phyloP scores from a whole-genome alignment of 2,797 vertebrate genomes.

The Schizothorax lantsangensis region DNA sequence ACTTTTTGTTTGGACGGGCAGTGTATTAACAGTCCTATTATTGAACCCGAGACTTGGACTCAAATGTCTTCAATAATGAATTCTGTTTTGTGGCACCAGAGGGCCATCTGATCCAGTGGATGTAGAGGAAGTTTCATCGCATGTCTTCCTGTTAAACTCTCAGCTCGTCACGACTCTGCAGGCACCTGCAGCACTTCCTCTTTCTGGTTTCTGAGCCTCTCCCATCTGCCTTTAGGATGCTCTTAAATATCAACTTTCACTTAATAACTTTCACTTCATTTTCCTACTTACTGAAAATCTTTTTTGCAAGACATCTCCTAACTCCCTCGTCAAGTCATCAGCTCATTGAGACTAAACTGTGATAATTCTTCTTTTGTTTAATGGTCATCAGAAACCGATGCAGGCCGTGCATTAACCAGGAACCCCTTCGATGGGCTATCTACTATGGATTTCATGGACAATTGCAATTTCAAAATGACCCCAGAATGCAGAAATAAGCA shows the following conservation, averaged over 20 bases:
- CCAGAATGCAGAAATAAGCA: background rate
- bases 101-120: background rate
- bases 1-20: too few species aligned
- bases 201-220: constrained; percentile 7
- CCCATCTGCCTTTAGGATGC: background rate
- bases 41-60: background rate
- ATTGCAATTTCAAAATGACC: background rate
- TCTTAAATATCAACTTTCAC: background rate
- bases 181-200: background rate
- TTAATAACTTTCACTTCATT: background rate
- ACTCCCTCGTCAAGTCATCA: background rate
- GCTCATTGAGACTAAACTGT: too few species aligned
- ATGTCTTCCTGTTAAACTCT: constrained; percentile 11
- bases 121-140: background rate
- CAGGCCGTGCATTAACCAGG: too few species aligned
- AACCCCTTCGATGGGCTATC: too few species aligned
- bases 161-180: background rate
- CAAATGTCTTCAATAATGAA: background rate
- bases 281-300: background rate
- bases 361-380: background rate
- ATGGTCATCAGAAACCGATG: too few species aligned
- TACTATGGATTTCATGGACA: background rate
- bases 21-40: too few species aligned
- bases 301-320: background rate
- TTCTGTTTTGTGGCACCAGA: background rate